A percentile compares a stretch with the other conserved stretches of the same genome.
phyloP scores from a whole-genome alignment of 2,888 invertebrate genomes.

The Folsomia candida region DNA sequence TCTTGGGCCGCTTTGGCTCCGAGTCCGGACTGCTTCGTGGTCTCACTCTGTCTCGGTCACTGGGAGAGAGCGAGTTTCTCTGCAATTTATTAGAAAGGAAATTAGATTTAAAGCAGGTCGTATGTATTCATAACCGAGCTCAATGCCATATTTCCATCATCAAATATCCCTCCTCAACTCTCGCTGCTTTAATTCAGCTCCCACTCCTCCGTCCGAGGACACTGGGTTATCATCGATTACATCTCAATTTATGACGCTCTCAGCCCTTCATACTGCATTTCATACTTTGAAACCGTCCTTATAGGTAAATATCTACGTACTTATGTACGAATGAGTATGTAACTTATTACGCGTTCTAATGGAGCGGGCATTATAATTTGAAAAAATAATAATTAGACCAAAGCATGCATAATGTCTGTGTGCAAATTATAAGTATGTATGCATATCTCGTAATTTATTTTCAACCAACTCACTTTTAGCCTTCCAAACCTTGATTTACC shows the following conservation, averaged over 20 bases:
- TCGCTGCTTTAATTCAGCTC: not conserved
- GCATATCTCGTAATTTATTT: not conserved
- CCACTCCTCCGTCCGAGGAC: no score
- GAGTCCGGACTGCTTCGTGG: constrained; percentile 68
- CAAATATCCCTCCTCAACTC: constrained; percentile 19
- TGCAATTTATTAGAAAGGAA: constrained; percentile 54
- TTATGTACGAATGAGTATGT: no score
- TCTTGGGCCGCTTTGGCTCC: constrained; percentile 65
- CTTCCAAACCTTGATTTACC: not conserved
- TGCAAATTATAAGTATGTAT: not conserved
- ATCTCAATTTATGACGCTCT: not conserved
- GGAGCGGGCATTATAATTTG: not conserved
- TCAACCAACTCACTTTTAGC: not conserved
- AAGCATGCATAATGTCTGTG: not conserved
- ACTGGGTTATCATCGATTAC: not conserved
- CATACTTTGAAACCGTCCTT: no score
- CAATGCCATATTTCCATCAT: constrained; percentile 10
- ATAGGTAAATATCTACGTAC: no score
- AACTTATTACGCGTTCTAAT: no score
- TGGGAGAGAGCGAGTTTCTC: constrained; percentile 83
- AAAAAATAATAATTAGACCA: not conserved
- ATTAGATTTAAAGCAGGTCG: constrained; percentile 30
- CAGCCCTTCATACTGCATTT: not conserved
- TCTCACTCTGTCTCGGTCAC: constrained; percentile 77
- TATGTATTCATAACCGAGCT: constrained; percentile 37